Evolutionary conservation across 2,797 vertebrate genomes (phyloP).

Genomic region (Chiroxiphia lanceolata): DNA sequence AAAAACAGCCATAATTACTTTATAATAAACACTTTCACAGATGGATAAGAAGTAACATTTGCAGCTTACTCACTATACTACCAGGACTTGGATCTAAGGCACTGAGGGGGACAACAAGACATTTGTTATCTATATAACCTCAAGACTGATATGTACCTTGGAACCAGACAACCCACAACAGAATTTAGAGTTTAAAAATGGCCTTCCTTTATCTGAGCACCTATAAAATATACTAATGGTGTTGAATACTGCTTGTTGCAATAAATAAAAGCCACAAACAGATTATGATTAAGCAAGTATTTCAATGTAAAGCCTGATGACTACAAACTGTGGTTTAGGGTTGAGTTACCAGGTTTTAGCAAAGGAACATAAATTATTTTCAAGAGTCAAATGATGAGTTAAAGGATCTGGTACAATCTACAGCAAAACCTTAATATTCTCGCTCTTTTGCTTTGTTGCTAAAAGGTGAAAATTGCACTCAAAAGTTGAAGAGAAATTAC

Average conservation of each 20-base stretch:
- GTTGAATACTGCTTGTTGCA: not conserved
- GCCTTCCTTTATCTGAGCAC: not conserved
- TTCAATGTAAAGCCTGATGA: not conserved
- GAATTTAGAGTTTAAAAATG: not conserved
- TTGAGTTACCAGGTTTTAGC: not conserved
- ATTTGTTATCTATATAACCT: not conserved
- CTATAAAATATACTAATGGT: not conserved
- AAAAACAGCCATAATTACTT: not conserved
- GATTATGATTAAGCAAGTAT: not conserved
- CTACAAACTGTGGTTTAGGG: not conserved
- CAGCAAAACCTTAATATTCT: not conserved
- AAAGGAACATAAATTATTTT: not conserved
- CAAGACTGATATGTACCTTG: not conserved
- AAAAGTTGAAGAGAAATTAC: not conserved
- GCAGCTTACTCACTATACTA: not conserved
- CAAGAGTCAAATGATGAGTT: not conserved
- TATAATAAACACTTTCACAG: not conserved
- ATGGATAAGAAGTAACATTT: not conserved
- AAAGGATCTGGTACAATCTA: not conserved
- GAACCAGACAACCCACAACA: not conserved
- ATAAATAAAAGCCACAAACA: not conserved
- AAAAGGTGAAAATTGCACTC: not conserved
- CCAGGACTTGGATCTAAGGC: not conserved
- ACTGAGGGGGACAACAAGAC: not conserved
- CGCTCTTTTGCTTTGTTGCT: not conserved